A percentile compares a stretch with the other conserved stretches of the same genome.
phyloP scores from a whole-genome alignment of 2,113 vertebrate species.

The Passerina amoena region DNA sequence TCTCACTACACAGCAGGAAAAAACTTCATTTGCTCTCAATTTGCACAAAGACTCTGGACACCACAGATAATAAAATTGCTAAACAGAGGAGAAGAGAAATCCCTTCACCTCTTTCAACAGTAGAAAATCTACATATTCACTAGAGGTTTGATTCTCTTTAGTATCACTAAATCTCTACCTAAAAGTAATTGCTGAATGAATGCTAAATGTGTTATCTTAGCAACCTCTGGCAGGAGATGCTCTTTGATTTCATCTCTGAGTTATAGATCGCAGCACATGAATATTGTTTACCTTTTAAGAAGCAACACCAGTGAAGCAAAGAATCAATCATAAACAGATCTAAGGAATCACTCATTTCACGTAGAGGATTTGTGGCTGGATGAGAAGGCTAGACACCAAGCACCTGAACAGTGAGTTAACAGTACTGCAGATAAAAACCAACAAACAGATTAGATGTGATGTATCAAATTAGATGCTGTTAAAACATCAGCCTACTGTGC shows the following conservation, averaged over 20 bases:
- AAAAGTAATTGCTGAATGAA: slow-evolving; percentile 27
- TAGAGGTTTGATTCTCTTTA: background rate
- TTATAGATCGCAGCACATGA: slow-evolving; percentile 48
- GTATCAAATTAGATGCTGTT: slow-evolving; percentile 24
- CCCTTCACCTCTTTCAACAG: background rate
- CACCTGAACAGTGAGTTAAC: slow-evolving; percentile 45
- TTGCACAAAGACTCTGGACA: background rate
- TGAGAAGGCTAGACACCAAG: slow-evolving; percentile 43
- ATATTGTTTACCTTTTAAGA: slow-evolving; percentile 64
- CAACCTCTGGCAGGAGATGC: slow-evolving; percentile 37
- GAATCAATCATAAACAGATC: slow-evolving; percentile 52
- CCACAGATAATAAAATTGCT: slow-evolving; percentile 15
- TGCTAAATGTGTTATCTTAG: slow-evolving; percentile 8
- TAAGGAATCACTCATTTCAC: slow-evolving; percentile 50
- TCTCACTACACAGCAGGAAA: background rate
- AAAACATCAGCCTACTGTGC: background rate
- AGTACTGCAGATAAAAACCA: slow-evolving; percentile 63
- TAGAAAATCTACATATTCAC: background rate
- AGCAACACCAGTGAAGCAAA: slow-evolving; percentile 57
- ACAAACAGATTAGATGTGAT: slow-evolving; percentile 38
- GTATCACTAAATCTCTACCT: background rate
- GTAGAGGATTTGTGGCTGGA: slow-evolving; percentile 55
- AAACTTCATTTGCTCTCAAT: background rate
- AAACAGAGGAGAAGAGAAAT: slow-evolving; percentile 5
- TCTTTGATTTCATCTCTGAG: slow-evolving; percentile 12